Evolutionary conservation across 2,797 vertebrate genomes (phyloP).

Genomic region (Danio jaintianensis): DNA sequence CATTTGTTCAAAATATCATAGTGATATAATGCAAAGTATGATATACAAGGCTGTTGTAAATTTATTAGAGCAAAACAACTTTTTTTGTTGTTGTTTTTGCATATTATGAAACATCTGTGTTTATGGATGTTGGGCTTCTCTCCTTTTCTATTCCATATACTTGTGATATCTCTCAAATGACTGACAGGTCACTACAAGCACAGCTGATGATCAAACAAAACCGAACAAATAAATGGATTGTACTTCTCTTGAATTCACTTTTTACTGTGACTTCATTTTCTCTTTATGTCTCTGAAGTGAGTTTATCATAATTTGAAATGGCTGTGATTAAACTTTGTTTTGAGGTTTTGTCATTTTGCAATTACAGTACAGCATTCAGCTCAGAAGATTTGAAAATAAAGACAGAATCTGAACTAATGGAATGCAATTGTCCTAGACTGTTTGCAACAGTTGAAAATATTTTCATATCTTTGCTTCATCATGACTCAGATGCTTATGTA

Average conservation of each 20-base stretch:
- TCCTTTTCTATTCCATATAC: conserved; percentile 38
- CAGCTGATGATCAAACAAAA: conserved; percentile 57
- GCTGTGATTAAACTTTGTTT: conserved; percentile 19
- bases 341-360: conserved; percentile 34
- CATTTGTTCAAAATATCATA: conserved; percentile 39
- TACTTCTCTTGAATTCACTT: conserved; percentile 44
- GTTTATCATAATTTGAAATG: conserved; percentile 25
- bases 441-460: conserved; percentile 3
- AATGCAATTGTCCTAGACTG: conserved; percentile 2
- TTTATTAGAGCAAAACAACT: conserved; percentile 53
- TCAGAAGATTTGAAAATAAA: conserved; percentile 15
- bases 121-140: conserved; percentile 34
- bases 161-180: conserved; percentile 53
- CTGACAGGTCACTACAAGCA: conserved; percentile 57
- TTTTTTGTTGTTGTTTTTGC: conserved; percentile 35
- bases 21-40: conserved; percentile 52
- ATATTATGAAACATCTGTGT: conserved; percentile 41
- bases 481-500: conserved; percentile 2
- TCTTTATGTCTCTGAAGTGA: conserved; percentile 2
- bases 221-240: conserved; percentile 52
- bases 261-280: conserved; percentile 16
- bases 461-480: neutral
- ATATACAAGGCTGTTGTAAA: conserved; percentile 48
- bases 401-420: conserved; percentile 3
- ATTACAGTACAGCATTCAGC: conserved; percentile 10